Evolutionary conservation across 2,888 invertebrate genomes (phyloP).

Genomic region (Steinernema hermaphroditum): DNA sequence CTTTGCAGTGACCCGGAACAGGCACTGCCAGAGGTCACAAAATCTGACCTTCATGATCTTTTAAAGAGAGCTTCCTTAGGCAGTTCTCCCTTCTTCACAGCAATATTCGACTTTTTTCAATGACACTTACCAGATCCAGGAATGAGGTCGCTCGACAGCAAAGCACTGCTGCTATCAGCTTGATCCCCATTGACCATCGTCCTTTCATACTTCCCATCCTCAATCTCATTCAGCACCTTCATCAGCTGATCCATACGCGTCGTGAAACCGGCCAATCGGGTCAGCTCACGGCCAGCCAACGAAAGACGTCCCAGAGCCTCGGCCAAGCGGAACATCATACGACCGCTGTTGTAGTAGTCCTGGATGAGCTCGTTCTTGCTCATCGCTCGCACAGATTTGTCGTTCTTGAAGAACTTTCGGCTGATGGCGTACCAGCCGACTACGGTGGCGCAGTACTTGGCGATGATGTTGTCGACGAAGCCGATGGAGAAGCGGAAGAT

Average conservation of each 20-base stretch:
- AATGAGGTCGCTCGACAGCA: background rate
- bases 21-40: too few relatives aligned
- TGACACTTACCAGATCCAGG: background rate
- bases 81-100: too few relatives aligned
- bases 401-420: slow-evolving; percentile 81
- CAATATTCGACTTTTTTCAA: too few relatives aligned
- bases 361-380: slow-evolving; percentile 80
- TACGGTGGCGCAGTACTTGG: slow-evolving; percentile 92
- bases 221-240: slow-evolving; percentile 77
- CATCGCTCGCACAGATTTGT: slow-evolving; percentile 76
- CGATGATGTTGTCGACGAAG: slow-evolving; percentile 90
- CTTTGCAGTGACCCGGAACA: too few relatives aligned
- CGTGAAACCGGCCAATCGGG: slow-evolving; percentile 90
- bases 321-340: slow-evolving; percentile 92
- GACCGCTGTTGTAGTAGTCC: slow-evolving; percentile 93
- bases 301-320: slow-evolving; percentile 94
- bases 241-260: slow-evolving; percentile 86
- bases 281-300: slow-evolving; percentile 83
- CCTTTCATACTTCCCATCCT: slow-evolving; percentile 73
- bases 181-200: slow-evolving; percentile 38
- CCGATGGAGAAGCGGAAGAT: slow-evolving; percentile 75
- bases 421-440: slow-evolving; percentile 94
- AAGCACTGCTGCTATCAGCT: background rate
- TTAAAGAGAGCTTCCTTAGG: too few relatives aligned
- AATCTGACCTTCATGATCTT: too few relatives aligned